These are phyloP conservation scores for Nilaparvata lugens DNA, from an alignment of 1,140 invertebrate genomes.

Conservation along the genomic window DNA sequence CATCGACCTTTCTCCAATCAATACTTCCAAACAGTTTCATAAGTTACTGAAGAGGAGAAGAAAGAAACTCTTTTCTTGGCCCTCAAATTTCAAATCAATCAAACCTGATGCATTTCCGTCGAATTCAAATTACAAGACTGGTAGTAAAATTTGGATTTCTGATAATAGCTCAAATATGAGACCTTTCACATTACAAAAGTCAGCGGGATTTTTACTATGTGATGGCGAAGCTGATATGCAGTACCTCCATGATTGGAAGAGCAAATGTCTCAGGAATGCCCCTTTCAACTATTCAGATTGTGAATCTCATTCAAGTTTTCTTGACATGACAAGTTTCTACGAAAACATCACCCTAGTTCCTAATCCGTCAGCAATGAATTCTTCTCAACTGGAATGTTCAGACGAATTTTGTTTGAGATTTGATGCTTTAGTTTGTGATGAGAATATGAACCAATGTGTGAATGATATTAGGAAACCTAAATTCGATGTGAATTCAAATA, in stretches of 20 bases:
- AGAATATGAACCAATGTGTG: neutral
- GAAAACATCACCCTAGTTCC: too few relatives aligned
- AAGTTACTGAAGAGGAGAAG: too few relatives aligned
- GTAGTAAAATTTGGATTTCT: neutral
- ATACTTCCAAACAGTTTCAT: too few relatives aligned
- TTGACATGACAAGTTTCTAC: too few relatives aligned
- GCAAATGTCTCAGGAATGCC: neutral
- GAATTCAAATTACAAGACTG: too few relatives aligned
- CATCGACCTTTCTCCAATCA: too few relatives aligned
- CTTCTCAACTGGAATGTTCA: neutral
- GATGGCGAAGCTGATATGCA: too few relatives aligned
- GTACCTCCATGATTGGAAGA: conserved; percentile 6
- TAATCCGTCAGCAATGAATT: too few relatives aligned
- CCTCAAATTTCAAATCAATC: too few relatives aligned
- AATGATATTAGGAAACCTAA: neutral
- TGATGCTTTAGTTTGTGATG: neutral
- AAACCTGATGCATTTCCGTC: too few relatives aligned
- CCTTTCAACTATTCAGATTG: neutral
- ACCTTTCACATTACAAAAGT: neutral
- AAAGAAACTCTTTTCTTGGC: too few relatives aligned
- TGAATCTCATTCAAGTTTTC: neutral
- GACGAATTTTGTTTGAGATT: neutral
- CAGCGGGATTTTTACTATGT: too few relatives aligned
- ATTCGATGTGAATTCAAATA: neutral
- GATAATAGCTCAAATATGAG: conserved; percentile 4